Evolutionary conservation across 2,113 vertebrate genomes (phyloP).

Genomic region (Lontra canadensis): DNA sequence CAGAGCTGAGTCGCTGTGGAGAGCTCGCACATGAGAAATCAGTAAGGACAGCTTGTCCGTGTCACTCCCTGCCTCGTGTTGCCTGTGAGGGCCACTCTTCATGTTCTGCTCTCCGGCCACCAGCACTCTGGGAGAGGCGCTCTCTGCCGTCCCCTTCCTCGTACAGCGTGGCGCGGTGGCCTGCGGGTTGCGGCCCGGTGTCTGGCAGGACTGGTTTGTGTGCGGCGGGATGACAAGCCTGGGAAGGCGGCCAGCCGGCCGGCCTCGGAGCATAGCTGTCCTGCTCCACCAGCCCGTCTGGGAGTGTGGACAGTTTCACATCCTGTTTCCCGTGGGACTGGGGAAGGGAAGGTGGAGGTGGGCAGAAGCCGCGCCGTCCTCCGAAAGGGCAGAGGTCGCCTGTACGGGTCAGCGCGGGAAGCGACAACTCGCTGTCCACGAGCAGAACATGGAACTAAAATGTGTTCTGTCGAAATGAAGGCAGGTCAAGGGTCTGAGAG

Average conservation of each 20-base stretch:
- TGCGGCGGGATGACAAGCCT: not conserved
- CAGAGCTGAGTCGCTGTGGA: not conserved
- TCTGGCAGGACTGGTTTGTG: not conserved
- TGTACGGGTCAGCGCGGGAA: not conserved
- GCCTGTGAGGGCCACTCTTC: not conserved
- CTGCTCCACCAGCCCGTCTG: fast-evolving
- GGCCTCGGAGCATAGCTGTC: not conserved
- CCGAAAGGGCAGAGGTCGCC: not conserved
- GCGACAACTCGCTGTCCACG: not conserved
- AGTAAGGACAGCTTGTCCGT: not conserved
- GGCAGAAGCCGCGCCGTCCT: not conserved
- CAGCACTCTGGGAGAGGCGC: not conserved
- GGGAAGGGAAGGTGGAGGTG: not conserved
- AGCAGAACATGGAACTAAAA: not conserved
- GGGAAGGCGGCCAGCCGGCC: fast-evolving
- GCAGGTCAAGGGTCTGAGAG: not conserved
- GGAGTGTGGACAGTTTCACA: not conserved
- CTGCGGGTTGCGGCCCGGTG: not conserved
- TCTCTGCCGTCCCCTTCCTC: not conserved
- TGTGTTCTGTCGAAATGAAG: too few species aligned
- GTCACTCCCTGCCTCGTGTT: not conserved
- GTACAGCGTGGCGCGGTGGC: fast-evolving
- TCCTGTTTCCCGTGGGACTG: not conserved
- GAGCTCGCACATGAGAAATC: not conserved
- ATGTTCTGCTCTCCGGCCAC: fast-evolving